Conservation (phyloP, 2,797 vertebrate species). For the Sebastes dallii region DNA sequence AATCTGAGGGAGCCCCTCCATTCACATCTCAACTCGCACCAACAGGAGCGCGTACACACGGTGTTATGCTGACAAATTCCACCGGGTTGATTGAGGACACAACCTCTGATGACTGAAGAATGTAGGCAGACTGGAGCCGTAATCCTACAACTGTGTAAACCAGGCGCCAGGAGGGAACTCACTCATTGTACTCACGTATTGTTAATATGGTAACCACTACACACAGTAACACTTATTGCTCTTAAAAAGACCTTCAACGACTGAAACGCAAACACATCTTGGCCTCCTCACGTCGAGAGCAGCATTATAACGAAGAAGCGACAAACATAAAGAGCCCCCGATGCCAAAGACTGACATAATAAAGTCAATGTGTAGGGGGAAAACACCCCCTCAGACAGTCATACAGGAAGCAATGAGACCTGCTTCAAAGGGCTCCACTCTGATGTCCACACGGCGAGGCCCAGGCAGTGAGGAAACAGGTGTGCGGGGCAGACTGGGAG, state of each 20-base stretch:
- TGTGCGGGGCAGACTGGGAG: constrained; percentile 70
- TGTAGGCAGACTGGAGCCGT: constrained; percentile 44
- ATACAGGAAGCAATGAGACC: constrained; percentile 86
- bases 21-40: constrained; percentile 51
- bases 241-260: neutral
- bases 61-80: constrained; percentile 67
- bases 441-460: constrained; percentile 72
- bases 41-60: constrained; percentile 52
- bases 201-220: neutral
- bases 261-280: constrained; percentile 17
- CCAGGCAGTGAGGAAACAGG: constrained; percentile 80
- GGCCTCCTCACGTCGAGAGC: constrained; percentile 10
- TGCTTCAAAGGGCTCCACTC: constrained; percentile 79
- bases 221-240: neutral
- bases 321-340: constrained; percentile 58
- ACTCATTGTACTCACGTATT: constrained; percentile 2
- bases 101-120: constrained; percentile 56
- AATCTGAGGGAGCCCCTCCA: constrained; percentile 37
- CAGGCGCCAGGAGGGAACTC: neutral
- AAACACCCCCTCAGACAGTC: constrained; percentile 70
- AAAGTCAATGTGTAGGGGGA: constrained; percentile 46
- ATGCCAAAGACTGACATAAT: constrained; percentile 67
- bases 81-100: constrained; percentile 51
- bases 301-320: constrained; percentile 40
- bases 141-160: constrained; percentile 18